A percentile compares a stretch with the other conserved stretches of the same genome.
Conservation (phyloP, 2,113 vertebrate genomes). For the Bettongia penicillata region DNA sequence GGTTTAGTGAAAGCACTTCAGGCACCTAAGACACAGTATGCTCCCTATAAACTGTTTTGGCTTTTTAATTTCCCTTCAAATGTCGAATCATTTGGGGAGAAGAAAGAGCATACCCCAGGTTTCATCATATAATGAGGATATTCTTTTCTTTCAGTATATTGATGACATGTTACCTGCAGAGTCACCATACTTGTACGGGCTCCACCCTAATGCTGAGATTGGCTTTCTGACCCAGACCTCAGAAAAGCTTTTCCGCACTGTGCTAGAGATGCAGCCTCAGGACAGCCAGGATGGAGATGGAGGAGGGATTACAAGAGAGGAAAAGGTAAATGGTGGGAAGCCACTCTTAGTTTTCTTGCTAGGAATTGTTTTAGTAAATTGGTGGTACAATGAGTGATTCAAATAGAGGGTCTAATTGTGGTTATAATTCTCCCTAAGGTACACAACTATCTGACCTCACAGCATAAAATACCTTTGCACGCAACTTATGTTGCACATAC, state of each 20-base stretch:
- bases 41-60: not conserved
- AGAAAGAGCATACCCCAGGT: accelerated
- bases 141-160: slow-evolving; percentile 88
- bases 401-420: not conserved
- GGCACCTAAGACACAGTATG: not conserved
- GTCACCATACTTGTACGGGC: slow-evolving; percentile 94
- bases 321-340: slow-evolving; percentile 86
- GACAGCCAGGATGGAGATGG: slow-evolving; percentile 83
- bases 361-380: not conserved
- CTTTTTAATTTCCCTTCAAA: not conserved
- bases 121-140: not conserved
- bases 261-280: slow-evolving; percentile 95
- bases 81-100: not conserved
- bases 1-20: not conserved
- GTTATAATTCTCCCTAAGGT: not conserved
- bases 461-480: not conserved
- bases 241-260: slow-evolving; percentile 90
- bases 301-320: slow-evolving; percentile 83
- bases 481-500: not conserved
- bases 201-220: slow-evolving; percentile 97
- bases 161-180: slow-evolving; percentile 90
- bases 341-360: not conserved
- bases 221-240: slow-evolving; percentile 95
- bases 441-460: not conserved
- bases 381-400: not conserved